A percentile compares a stretch with the other conserved stretches of the same genome.
phyloP scores from a whole-genome alignment of 2,797 vertebrate genomes.

The Podargus strigoides region DNA sequence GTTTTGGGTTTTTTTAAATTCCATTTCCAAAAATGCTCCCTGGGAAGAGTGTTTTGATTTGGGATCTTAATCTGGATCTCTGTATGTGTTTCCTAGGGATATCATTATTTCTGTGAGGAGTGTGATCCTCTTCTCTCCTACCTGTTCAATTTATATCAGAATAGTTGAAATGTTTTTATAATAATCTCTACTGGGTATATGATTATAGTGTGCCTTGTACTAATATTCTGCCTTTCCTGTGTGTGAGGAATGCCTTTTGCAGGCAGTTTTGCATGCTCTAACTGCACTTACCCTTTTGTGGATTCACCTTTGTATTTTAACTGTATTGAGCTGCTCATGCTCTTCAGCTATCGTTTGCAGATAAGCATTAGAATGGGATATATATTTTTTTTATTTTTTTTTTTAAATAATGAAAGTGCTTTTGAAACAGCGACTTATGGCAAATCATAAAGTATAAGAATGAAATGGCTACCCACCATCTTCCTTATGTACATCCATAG shows the following conservation, averaged over 20 bases:
- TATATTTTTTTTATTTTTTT: not conserved
- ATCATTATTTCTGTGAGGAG: not conserved
- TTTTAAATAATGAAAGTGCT: not conserved
- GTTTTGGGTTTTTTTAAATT: not conserved
- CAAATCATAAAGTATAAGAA: not conserved
- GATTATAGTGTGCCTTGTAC: not conserved
- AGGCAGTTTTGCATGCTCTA: not conserved
- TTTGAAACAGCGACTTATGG: not conserved
- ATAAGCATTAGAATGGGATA: not conserved
- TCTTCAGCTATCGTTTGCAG: not conserved
- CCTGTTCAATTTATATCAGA: not conserved
- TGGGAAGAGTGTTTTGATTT: not conserved
- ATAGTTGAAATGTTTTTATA: not conserved
- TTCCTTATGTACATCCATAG: not conserved
- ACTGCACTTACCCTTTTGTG: not conserved
- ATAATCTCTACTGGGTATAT: not conserved
- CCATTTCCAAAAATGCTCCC: not conserved
- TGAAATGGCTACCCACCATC: not conserved
- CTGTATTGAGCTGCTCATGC: not conserved
- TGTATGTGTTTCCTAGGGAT: not conserved
- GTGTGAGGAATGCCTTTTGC: not conserved
- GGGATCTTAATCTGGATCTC: not conserved
- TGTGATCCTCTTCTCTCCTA: not conserved
- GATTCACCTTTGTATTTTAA: not conserved
- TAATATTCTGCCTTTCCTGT: not conserved